phyloP scores from a whole-genome alignment of 1,140 invertebrate species.

The Drosophila malerkotliana region DNA sequence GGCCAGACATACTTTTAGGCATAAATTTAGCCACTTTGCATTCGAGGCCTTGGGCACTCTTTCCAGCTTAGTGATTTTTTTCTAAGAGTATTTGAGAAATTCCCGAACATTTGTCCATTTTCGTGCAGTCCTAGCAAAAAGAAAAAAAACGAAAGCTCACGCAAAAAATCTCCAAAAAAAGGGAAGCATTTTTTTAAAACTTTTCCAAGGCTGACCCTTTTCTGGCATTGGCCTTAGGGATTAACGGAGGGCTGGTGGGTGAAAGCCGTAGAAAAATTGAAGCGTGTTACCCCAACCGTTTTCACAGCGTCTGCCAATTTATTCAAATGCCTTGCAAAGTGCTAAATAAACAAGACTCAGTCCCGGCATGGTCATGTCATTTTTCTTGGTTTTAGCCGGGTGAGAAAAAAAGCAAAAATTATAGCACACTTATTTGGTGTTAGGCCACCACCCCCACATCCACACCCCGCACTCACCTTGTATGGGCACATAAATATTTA shows the following conservation, averaged over 20 bases:
- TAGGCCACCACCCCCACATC: background rate
- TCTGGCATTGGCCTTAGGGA: slow-evolving; percentile 67
- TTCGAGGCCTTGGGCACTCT: slow-evolving; percentile 33
- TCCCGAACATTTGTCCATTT: slow-evolving; percentile 73
- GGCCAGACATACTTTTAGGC: slow-evolving; percentile 59
- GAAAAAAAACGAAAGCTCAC: slow-evolving; percentile 30
- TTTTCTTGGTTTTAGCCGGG: slow-evolving; percentile 64
- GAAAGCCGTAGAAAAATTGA: slow-evolving; percentile 68
- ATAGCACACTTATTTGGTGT: slow-evolving; percentile 44
- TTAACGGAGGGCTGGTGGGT: slow-evolving; percentile 39
- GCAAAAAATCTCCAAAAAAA: slow-evolving; percentile 34
- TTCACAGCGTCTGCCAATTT: slow-evolving; percentile 69
- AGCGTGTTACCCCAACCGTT: slow-evolving; percentile 60
- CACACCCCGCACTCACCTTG: slow-evolving; percentile 88
- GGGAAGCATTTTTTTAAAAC: slow-evolving; percentile 57
- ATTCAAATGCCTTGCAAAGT: slow-evolving; percentile 81
- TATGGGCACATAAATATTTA: slow-evolving; percentile 98
- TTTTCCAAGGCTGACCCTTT: slow-evolving; percentile 68
- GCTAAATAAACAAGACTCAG: slow-evolving; percentile 81
- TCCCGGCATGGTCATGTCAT: slow-evolving; percentile 62
- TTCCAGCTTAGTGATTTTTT: slow-evolving; percentile 55
- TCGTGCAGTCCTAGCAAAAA: slow-evolving; percentile 7
- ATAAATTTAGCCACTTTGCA: slow-evolving; percentile 77
- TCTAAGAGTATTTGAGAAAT: slow-evolving; percentile 63
- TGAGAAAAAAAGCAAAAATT: slow-evolving; percentile 27